Percentiles rank a stretch among this genome's conserved stretches.
phyloP scores from a whole-genome alignment of 1,140 invertebrate genomes.

The Asbolus verrucosus region DNA sequence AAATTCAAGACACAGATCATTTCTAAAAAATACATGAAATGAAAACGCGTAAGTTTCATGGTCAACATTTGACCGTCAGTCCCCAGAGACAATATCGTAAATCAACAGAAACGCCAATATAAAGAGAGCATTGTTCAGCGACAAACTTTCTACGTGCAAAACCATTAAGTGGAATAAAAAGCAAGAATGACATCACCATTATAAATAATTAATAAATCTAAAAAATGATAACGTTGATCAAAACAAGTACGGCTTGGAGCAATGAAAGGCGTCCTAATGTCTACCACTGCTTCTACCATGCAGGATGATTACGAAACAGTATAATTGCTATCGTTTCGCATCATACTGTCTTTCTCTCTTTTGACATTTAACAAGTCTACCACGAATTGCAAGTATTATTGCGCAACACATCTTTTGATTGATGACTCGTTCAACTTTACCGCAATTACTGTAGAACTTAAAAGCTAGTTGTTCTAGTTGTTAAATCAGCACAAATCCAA shows the following conservation, averaged over 20 bases:
- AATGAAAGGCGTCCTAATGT: constrained; percentile 4
- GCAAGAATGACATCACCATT: neutral
- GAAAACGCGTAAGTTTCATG: neutral
- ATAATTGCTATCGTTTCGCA: constrained; percentile 3
- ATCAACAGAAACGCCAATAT: neutral
- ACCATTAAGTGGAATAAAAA: neutral
- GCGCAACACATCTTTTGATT: neutral
- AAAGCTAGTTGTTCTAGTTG: too few species aligned
- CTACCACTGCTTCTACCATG: neutral
- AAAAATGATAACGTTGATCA: neutral
- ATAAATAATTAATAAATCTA: neutral
- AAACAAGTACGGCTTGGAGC: constrained; percentile 4
- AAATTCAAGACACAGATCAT: too few species aligned
- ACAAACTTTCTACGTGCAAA: neutral
- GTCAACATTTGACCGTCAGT: neutral
- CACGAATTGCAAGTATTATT: neutral
- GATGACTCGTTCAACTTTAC: neutral
- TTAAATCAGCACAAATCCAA: neutral
- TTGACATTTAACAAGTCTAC: constrained; percentile 4
- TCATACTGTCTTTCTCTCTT: neutral
- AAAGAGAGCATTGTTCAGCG: neutral
- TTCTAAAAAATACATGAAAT: neutral
- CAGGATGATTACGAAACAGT: constrained; percentile 4
- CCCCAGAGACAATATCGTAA: neutral
- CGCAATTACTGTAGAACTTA: too few species aligned